These are phyloP conservation scores for Triops longicaudatus DNA, from an alignment of 1,140 invertebrate genomes.

Conservation along the genomic window DNA sequence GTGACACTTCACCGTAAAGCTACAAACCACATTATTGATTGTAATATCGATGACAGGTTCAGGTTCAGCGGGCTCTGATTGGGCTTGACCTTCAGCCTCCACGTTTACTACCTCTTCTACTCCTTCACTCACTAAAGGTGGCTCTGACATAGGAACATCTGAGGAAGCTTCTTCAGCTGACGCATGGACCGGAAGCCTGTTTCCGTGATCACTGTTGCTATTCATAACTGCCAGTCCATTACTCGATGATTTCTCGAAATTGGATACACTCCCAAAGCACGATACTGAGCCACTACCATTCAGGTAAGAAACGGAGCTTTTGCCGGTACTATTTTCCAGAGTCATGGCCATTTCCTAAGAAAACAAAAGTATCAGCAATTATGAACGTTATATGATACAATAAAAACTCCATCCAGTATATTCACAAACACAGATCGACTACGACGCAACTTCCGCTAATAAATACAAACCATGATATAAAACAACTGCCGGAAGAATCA, in stretches of 20 bases:
- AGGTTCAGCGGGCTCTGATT: constrained; percentile 42
- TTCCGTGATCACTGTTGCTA: background rate
- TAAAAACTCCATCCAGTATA: too few species aligned
- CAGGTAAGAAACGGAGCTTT: background rate
- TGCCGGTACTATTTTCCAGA: background rate
- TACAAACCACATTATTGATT: constrained; percentile 98
- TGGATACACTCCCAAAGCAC: background rate
- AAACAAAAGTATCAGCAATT: background rate
- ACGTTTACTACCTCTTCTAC: background rate
- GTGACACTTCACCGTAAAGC: constrained; percentile 94
- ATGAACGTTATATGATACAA: too few species aligned
- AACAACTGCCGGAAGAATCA: too few species aligned
- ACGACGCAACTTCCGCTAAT: too few species aligned
- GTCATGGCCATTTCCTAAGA: background rate
- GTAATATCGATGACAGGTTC: constrained; percentile 80
- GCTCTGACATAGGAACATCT: background rate
- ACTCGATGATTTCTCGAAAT: background rate
- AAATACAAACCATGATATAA: too few species aligned
- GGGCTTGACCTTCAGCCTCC: constrained; percentile 32
- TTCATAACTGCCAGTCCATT: background rate
- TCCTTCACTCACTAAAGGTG: background rate
- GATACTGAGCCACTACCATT: background rate
- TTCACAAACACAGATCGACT: too few species aligned
- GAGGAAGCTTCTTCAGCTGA: background rate
- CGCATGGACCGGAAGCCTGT: background rate